These are phyloP conservation scores for Villa cingulata DNA, from an alignment of 2,888 invertebrate genomes.

Conservation along the genomic window DNA sequence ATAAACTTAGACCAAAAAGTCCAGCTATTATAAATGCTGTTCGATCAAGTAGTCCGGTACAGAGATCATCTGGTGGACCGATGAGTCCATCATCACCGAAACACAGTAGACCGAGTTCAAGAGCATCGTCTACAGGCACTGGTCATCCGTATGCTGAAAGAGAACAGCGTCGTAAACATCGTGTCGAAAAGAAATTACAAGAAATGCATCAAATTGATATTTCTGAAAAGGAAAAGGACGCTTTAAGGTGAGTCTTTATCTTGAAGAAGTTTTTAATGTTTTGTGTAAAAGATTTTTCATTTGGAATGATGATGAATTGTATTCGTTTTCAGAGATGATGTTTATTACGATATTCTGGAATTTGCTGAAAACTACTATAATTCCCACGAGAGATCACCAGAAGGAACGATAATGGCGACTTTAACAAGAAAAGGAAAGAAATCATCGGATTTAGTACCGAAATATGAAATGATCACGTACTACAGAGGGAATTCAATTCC, in stretches of 20 bases:
- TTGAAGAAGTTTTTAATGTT: slow-evolving; percentile 13
- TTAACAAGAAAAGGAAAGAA: slow-evolving; percentile 63
- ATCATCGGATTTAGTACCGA: slow-evolving; percentile 65
- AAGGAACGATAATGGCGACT: slow-evolving; percentile 79
- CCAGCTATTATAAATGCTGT: slow-evolving; percentile 28
- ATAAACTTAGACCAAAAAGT: slow-evolving; percentile 28
- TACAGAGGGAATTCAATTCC: slow-evolving; percentile 80
- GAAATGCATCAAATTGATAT: slow-evolving; percentile 52
- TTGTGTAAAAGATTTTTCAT: neutral
- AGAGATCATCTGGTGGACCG: slow-evolving; percentile 19
- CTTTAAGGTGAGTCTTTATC: slow-evolving; percentile 15
- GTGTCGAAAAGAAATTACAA: slow-evolving; percentile 74
- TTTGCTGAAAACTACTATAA: slow-evolving; percentile 92
- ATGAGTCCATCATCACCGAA: slow-evolving; percentile 36
- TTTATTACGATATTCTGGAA: slow-evolving; percentile 70
- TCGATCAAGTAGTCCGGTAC: slow-evolving; percentile 23
- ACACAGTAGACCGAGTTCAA: slow-evolving; percentile 39
- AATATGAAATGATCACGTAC: slow-evolving; percentile 85
- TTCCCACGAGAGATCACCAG: slow-evolving; percentile 70
- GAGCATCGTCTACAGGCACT: slow-evolving; percentile 38
- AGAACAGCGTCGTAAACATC: slow-evolving; percentile 65
- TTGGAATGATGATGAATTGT: slow-evolving; percentile 31
- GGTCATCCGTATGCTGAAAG: slow-evolving; percentile 44
- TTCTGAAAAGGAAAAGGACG: slow-evolving; percentile 30
- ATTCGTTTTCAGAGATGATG: slow-evolving; percentile 39